These are phyloP conservation scores for Galeopsomyia nigrocyanea DNA, from an alignment of 2,888 invertebrate species.

Conservation along the genomic window DNA sequence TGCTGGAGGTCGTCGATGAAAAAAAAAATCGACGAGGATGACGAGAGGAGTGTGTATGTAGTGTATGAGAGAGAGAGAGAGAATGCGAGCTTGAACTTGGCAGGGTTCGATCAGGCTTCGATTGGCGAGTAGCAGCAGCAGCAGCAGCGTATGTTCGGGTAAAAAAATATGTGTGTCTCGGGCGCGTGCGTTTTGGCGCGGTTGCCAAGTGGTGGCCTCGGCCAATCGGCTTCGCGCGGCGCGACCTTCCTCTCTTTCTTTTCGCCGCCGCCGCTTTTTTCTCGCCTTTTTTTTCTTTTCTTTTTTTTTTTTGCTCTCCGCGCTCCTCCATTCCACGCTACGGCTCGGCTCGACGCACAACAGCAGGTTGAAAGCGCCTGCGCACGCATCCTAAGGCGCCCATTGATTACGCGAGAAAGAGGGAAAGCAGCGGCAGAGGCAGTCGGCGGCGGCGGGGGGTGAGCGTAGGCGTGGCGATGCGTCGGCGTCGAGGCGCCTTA, in stretches of 20 bases:
- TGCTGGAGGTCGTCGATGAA: neutral
- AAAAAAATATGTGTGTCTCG: conserved; percentile 37
- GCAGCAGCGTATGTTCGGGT: too few relatives aligned
- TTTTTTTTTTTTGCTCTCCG: too few relatives aligned
- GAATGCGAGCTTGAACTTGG: conserved; percentile 42
- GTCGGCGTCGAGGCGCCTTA: conserved; percentile 66
- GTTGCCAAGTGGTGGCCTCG: conserved; percentile 18
- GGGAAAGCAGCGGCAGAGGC: conserved; percentile 59
- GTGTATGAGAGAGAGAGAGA: neutral
- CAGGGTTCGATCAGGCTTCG: conserved; percentile 45
- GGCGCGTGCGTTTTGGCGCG: conserved; percentile 12
- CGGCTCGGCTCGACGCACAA: neutral
- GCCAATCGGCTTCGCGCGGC: neutral
- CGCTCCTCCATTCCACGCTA: too few relatives aligned
- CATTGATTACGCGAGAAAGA: conserved; percentile 69
- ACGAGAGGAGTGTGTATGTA: too few relatives aligned
- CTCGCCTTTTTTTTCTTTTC: neutral
- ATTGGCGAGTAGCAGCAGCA: conserved; percentile 27
- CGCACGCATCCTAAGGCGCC: conserved; percentile 48
- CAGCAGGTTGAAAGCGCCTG: conserved; percentile 25
- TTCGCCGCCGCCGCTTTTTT: conserved; percentile 5
- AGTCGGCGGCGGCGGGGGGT: neutral
- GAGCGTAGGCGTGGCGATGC: conserved; percentile 67
- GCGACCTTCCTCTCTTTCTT: conserved; percentile 36
- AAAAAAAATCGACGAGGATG: neutral